Conservation (phyloP, 2,797 vertebrate species). For the Dermochelys coriacea region DNA sequence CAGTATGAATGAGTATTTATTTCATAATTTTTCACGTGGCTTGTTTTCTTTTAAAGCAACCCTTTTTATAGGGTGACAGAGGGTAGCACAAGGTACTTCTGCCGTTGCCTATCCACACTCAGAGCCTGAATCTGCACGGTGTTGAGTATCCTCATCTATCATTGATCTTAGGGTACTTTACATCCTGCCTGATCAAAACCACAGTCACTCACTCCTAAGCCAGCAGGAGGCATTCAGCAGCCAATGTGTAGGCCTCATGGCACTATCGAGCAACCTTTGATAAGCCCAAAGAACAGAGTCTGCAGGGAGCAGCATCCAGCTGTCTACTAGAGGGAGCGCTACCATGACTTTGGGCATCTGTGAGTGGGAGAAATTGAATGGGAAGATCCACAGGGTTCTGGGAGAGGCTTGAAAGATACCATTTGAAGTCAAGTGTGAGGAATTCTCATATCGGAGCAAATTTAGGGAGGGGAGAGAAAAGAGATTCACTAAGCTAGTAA, state of each 20-base stretch:
- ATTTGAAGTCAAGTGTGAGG: neutral
- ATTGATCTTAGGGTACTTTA: neutral
- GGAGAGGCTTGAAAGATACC: neutral
- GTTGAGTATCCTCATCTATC: neutral
- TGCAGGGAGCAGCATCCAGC: neutral
- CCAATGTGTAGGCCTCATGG: neutral
- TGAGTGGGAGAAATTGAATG: neutral
- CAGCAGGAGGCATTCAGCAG: neutral
- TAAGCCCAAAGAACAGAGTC: neutral
- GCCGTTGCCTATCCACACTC: neutral
- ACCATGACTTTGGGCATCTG: neutral
- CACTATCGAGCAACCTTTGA: neutral
- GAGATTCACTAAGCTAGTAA: no score
- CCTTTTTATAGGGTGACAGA: neutral
- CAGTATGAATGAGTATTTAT: fast-evolving
- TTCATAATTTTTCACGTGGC: neutral
- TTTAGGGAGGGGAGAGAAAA: neutral
- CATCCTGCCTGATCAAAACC: neutral
- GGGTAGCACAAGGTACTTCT: neutral
- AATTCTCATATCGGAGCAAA: neutral
- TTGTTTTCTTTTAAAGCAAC: neutral
- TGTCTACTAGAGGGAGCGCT: neutral
- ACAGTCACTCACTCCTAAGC: neutral
- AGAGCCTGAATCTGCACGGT: neutral
- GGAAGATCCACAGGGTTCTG: neutral